Conservation (phyloP, 64 coral and sea anemone species). For the Exaiptasia diaphana region DNA sequence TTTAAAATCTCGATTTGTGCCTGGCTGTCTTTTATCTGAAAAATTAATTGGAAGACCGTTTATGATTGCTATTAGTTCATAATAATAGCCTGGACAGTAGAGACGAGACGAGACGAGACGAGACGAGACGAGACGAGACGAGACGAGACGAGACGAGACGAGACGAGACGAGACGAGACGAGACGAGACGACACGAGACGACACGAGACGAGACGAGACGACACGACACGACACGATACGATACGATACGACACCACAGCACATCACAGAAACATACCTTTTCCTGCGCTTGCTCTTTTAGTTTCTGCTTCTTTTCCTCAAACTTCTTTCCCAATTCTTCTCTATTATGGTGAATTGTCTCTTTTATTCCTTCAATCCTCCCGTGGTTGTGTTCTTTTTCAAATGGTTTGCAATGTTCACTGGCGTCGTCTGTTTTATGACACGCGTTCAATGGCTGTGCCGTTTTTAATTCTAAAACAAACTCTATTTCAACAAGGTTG, state of each 20-base stretch:
- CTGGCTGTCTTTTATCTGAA: constrained; percentile 57
- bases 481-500: neutral
- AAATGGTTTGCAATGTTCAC: neutral
- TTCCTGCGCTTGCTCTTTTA: neutral
- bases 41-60: neutral
- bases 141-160: neutral
- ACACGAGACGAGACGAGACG: neutral
- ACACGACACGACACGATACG: neutral
- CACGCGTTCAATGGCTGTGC: neutral
- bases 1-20: constrained; percentile 42
- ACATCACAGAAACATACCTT: neutral
- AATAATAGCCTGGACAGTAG: neutral
- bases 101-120: neutral
- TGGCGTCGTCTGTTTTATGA: neutral
- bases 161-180: too few species aligned
- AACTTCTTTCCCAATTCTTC: constrained; percentile 7
- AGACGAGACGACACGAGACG: neutral
- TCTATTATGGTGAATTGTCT: neutral
- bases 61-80: neutral
- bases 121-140: neutral
- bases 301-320: constrained; percentile 27
- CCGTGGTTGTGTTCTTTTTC: neutral
- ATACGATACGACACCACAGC: neutral
- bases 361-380: neutral
- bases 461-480: neutral